phyloP scores from a whole-genome alignment of 2,888 invertebrate genomes.

The Harmothoe impar region DNA sequence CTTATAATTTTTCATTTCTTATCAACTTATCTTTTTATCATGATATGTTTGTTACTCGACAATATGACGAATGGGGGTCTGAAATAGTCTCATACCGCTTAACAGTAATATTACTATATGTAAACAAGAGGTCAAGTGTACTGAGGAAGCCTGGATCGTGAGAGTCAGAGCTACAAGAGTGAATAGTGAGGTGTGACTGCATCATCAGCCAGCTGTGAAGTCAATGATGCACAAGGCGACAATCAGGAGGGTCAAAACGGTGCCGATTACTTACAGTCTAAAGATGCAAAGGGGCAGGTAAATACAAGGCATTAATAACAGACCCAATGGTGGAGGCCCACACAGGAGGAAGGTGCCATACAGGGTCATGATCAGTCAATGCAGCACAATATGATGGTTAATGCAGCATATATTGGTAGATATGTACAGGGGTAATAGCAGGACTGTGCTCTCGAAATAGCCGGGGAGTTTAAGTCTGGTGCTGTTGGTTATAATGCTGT shows the following conservation, averaged over 20 bases:
- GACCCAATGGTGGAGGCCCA: not conserved
- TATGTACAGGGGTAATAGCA: not conserved
- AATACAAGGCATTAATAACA: constrained; percentile 46
- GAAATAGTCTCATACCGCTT: too few species aligned
- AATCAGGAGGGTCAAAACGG: constrained; percentile 8
- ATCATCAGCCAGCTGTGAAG: constrained; percentile 25
- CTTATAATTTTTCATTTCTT: too few species aligned
- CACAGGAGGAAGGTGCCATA: not conserved
- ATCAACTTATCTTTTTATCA: too few species aligned
- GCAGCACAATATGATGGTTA: not conserved
- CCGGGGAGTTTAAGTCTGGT: too few species aligned
- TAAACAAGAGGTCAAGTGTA: not conserved
- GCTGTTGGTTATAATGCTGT: too few species aligned
- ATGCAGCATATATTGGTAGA: not conserved
- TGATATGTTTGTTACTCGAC: too few species aligned
- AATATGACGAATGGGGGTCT: too few species aligned
- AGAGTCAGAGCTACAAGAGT: constrained; percentile 14
- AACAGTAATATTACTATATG: too few species aligned
- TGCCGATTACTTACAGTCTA: constrained; percentile 54
- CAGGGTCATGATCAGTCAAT: constrained; percentile 2
- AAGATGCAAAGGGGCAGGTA: constrained; percentile 46
- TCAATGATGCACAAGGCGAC: not conserved
- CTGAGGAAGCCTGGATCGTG: not conserved
- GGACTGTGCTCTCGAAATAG: too few species aligned
- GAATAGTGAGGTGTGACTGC: constrained; percentile 20